phyloP scores from a whole-genome alignment of 2,888 invertebrate genomes.

The Ditula angustiorana region DNA sequence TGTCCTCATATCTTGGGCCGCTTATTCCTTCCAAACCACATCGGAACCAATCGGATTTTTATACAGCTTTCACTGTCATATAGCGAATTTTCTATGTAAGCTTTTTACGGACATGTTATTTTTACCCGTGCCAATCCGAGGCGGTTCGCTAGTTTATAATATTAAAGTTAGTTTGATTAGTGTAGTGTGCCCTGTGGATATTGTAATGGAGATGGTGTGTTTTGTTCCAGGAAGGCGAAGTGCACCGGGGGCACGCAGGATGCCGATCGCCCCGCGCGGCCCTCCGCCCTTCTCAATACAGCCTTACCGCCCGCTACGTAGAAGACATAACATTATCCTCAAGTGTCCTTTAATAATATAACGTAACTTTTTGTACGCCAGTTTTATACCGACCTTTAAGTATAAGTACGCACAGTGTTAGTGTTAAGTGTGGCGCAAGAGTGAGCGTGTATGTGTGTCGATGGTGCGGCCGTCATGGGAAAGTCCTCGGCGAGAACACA shows the following conservation, averaged over 20 bases:
- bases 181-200: not conserved
- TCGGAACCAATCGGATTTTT: no score
- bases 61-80: no score
- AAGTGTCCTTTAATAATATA: conserved; percentile 83
- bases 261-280: conserved; percentile 84
- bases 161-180: no score
- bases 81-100: no score
- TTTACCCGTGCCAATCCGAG: no score
- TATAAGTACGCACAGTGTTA: conserved; percentile 78
- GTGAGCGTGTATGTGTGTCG: conserved; percentile 78
- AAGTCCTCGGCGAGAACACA: conserved; percentile 86
- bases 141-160: no score
- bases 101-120: no score
- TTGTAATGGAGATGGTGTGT: not conserved
- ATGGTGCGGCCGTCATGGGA: conserved; percentile 86
- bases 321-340: conserved; percentile 76
- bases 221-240: conserved; percentile 77
- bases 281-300: conserved; percentile 80
- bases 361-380: conserved; percentile 82
- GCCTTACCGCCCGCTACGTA: conserved; percentile 77
- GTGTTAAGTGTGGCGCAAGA: conserved; percentile 76
- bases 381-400: conserved; percentile 82
- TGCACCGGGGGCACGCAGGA: conserved; percentile 74
- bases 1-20: no score
- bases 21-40: no score